These are phyloP conservation scores for Pyxicephalus adspersus DNA, from an alignment of 2,113 vertebrate genomes.

Conservation along the genomic window DNA sequence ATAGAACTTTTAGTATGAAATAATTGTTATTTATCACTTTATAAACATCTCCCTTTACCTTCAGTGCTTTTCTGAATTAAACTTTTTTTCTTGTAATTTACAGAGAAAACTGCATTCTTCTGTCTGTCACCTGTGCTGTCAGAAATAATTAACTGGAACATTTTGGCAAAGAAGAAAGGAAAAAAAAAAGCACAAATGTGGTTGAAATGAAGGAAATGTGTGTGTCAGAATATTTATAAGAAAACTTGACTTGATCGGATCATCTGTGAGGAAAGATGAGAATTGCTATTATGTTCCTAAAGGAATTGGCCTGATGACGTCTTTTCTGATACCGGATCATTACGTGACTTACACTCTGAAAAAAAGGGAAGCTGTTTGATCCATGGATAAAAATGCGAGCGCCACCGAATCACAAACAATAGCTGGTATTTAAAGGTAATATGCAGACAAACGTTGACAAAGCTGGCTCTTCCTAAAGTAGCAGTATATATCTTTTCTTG, in stretches of 20 bases:
- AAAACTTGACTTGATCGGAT: constrained; percentile 85
- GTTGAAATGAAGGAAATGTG: constrained; percentile 62
- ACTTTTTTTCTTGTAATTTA: neutral
- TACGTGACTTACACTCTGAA: constrained; percentile 80
- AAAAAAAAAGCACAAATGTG: constrained; percentile 46
- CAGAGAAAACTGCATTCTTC: neutral
- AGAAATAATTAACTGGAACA: constrained; percentile 30
- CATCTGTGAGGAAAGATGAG: constrained; percentile 88
- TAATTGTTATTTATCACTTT: neutral
- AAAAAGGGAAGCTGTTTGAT: constrained; percentile 79
- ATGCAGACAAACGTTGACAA: constrained; percentile 82
- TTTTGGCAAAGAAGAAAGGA: constrained; percentile 17
- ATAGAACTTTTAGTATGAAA: neutral
- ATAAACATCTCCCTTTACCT: neutral
- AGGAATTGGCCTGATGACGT: constrained; percentile 96
- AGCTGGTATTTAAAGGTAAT: constrained; percentile 82
- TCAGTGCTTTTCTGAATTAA: neutral
- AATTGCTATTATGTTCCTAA: constrained; percentile 90
- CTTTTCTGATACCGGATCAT: constrained; percentile 89
- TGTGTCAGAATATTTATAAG: constrained; percentile 81
- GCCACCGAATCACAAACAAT: constrained; percentile 82
- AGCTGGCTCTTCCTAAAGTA: constrained; percentile 71
- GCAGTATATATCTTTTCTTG: constrained; percentile 71
- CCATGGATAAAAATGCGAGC: constrained; percentile 91
- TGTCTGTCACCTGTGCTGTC: constrained; percentile 26